A percentile compares a stretch with the other conserved stretches of the same genome.
These are phyloP conservation scores for Heptranchias perlo DNA, from an alignment of 2,113 vertebrate species.

Conservation along the genomic window DNA sequence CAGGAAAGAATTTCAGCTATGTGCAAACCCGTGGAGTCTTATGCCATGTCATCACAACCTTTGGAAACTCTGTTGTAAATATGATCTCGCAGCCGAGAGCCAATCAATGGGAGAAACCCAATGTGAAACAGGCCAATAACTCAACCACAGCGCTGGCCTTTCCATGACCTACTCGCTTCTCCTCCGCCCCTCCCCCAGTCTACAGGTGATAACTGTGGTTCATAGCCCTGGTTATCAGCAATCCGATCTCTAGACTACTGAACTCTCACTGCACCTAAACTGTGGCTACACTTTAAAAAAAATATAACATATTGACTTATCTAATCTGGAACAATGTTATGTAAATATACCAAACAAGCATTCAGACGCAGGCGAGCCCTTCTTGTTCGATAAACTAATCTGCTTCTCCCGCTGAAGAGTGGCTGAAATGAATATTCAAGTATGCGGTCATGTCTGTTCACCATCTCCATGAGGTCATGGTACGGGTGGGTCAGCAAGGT, in stretches of 20 bases:
- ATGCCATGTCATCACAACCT: neutral
- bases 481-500: neutral
- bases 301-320: neutral
- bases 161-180: neutral
- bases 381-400: neutral
- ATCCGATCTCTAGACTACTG: conserved; percentile 4
- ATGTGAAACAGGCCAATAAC: neutral
- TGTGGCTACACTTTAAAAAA: neutral
- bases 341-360: conserved; percentile 14
- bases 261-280: conserved; percentile 23
- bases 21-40: neutral
- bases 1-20: conserved; percentile 4
- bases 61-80: neutral
- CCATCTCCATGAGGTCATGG: neutral
- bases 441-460: neutral
- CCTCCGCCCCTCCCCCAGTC: neutral
- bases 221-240: neutral
- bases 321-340: conserved; percentile 16
- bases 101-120: neutral
- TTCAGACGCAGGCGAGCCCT: neutral
- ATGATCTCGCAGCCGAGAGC: neutral
- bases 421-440: neutral
- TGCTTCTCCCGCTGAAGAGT: neutral
- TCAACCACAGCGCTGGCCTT: neutral
- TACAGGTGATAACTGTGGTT: conserved; percentile 25